phyloP scores from a whole-genome alignment of 2,888 invertebrate genomes.

The Meiosimyza decipiens region DNA sequence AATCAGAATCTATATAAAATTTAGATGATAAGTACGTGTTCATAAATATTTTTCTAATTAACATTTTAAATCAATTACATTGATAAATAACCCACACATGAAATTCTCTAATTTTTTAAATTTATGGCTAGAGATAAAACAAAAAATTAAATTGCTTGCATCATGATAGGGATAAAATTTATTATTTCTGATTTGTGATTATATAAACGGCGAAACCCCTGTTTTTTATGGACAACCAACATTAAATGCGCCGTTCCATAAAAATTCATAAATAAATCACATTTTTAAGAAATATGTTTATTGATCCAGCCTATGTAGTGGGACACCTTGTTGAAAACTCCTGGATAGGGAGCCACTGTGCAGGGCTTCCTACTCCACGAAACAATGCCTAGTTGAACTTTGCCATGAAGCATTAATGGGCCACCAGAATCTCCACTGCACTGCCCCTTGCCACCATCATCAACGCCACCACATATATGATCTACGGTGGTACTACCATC shows the following conservation, averaged over 20 bases:
- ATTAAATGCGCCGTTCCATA: background rate
- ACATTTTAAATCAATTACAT: no score
- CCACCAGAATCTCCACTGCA: constrained; percentile 49
- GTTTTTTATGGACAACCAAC: background rate
- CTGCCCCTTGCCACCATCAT: constrained; percentile 60
- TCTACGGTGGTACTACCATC: constrained; percentile 45
- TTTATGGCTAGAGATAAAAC: no score
- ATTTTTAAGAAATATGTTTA: background rate
- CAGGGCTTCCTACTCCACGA: constrained; percentile 63
- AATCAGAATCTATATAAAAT: no score
- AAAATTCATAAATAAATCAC: background rate
- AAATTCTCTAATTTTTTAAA: no score
- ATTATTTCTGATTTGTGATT: background rate
- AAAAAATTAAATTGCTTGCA: no score
- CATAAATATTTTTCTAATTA: no score
- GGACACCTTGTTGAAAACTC: constrained; percentile 59
- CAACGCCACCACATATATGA: constrained; percentile 62
- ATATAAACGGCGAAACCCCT: background rate
- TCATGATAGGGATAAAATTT: no score
- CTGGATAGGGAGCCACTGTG: constrained; percentile 55
- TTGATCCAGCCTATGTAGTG: constrained; percentile 47
- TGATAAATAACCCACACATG: no score
- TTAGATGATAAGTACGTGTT: no score
- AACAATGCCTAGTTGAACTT: constrained; percentile 56
- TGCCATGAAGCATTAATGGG: constrained; percentile 52